Percentiles rank a stretch among this genome's conserved stretches.
phyloP scores from a whole-genome alignment of 2,888 invertebrate genomes.

The Lycia hirtaria region DNA sequence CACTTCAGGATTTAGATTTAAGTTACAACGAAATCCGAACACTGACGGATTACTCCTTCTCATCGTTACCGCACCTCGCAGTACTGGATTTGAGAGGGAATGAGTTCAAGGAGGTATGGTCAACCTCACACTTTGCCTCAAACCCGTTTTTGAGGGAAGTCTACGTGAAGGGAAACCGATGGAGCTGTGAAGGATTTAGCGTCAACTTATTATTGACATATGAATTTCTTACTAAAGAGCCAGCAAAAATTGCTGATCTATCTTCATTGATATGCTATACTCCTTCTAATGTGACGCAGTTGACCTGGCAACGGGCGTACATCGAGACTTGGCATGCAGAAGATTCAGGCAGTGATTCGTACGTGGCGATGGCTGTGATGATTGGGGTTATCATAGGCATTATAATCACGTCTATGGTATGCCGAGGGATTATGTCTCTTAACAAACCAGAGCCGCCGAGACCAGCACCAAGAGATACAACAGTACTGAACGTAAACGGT shows the following conservation, averaged over 20 bases:
- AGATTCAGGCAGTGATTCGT: constrained; percentile 68
- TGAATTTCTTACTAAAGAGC: constrained; percentile 84
- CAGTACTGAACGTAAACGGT: constrained; percentile 68
- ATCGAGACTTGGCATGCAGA: constrained; percentile 86
- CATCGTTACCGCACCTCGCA: constrained; percentile 86
- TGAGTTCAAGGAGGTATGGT: constrained; percentile 87
- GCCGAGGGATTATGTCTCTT: constrained; percentile 78
- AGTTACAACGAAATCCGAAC: constrained; percentile 85
- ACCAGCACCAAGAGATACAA: constrained; percentile 63
- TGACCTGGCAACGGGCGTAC: constrained; percentile 89
- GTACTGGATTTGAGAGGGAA: constrained; percentile 90
- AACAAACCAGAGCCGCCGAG: constrained; percentile 67
- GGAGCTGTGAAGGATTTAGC: constrained; percentile 89
- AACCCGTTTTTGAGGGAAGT: constrained; percentile 86
- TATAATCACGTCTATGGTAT: constrained; percentile 84
- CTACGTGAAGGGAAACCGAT: constrained; percentile 89
- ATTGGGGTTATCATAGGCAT: constrained; percentile 83
- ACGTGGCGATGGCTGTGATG: constrained; percentile 83
- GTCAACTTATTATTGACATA: constrained; percentile 86
- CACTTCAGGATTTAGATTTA: constrained; percentile 86
- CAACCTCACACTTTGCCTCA: constrained; percentile 85
- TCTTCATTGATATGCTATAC: constrained; percentile 87
- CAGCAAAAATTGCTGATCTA: constrained; percentile 75
- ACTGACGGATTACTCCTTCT: constrained; percentile 87
- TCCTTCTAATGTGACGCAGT: constrained; percentile 87